Percentiles rank a stretch among this genome's conserved stretches.
Evolutionary conservation across 2,888 invertebrate genomes (phyloP).

Genomic region (Drosophila melanocephala): DNA sequence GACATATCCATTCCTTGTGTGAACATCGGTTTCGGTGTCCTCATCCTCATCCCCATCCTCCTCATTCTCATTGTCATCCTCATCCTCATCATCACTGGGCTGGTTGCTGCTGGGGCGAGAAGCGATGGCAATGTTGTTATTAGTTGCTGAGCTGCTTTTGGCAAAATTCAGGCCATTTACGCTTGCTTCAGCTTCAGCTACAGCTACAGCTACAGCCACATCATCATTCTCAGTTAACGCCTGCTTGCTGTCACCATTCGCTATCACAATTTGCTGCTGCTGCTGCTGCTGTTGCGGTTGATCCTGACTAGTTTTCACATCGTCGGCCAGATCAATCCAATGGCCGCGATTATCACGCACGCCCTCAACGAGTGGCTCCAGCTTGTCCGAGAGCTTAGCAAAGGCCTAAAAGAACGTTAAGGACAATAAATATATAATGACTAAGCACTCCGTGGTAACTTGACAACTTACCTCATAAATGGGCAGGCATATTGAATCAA

Average conservation of each 20-base stretch:
- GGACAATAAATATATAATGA: not conserved
- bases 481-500: constrained; percentile 97
- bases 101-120: constrained; percentile 75
- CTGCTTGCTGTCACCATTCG: constrained; percentile 67
- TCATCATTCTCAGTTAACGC: constrained; percentile 43
- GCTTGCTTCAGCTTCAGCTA: constrained; percentile 52
- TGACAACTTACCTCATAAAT: constrained; percentile 92
- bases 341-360: constrained; percentile 92
- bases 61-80: constrained; percentile 25
- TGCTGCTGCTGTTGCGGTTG: constrained; percentile 46
- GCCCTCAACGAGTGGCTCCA: constrained; percentile 93
- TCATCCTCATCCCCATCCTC: constrained; percentile 25
- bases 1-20: constrained; percentile 61
- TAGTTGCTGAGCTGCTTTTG: constrained; percentile 57
- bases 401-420: constrained; percentile 89
- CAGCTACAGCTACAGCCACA: constrained; percentile 34
- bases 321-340: constrained; percentile 91
- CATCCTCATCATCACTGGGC: constrained; percentile 59
- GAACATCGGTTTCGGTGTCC: constrained; percentile 33
- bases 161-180: constrained; percentile 73
- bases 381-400: constrained; percentile 91
- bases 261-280: constrained; percentile 69
- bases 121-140: constrained; percentile 78
- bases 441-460: accelerated
- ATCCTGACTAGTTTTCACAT: constrained; percentile 77